These are phyloP conservation scores for Clanis bilineata DNA, from an alignment of 2,888 invertebrate genomes.

Conservation along the genomic window DNA sequence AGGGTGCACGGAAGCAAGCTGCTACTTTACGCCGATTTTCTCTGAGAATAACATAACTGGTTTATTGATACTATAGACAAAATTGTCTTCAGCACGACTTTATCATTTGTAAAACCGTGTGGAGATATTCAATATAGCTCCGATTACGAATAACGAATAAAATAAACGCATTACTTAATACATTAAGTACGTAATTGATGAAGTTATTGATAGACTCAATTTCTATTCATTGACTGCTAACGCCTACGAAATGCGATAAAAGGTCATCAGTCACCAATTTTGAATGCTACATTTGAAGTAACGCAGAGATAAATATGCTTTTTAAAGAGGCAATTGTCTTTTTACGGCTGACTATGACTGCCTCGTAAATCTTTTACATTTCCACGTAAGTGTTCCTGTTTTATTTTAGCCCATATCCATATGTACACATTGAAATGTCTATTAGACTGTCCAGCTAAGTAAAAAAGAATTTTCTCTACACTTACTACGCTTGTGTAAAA, in stretches of 20 bases:
- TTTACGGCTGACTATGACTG: slow-evolving; percentile 16
- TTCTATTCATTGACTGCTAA: slow-evolving; percentile 12
- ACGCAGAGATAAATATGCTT: slow-evolving; percentile 19
- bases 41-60: too few relatives aligned
- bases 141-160: too few relatives aligned
- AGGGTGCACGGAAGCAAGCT: too few relatives aligned
- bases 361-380: slow-evolving; percentile 20
- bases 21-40: too few relatives aligned
- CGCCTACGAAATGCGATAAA: slow-evolving; percentile 17
- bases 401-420: slow-evolving; percentile 15
- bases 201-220: background rate
- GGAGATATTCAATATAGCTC: too few relatives aligned
- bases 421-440: background rate
- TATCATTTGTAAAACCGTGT: too few relatives aligned
- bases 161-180: too few relatives aligned
- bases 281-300: slow-evolving; percentile 19
- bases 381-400: slow-evolving; percentile 14
- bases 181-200: background rate
- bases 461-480: background rate
- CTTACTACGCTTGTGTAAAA: background rate
- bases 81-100: too few relatives aligned
- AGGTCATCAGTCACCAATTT: slow-evolving; percentile 17
- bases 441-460: background rate
- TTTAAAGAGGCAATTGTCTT: slow-evolving; percentile 21
- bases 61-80: too few relatives aligned